Base-by-base conservation (phyloP, 2,113 vertebrate species). In the Phylloscopus trochiloides region DNA sequence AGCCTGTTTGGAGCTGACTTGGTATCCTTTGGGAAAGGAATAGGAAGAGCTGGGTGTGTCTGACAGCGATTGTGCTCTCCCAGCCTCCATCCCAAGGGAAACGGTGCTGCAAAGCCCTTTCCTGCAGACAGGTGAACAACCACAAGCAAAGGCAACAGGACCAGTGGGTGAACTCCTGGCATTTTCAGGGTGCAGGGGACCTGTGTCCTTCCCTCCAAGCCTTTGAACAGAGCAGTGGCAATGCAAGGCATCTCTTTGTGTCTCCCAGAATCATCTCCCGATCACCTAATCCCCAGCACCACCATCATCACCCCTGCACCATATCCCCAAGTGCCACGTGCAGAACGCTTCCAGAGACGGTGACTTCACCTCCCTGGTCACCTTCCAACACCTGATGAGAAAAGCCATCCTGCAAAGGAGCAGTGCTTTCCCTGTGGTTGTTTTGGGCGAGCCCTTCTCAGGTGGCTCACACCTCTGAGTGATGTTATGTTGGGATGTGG, bases 401-500 rank as follows among this genome's bases (percentile, higher is more conserved):
- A 40, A 31, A 90, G 6, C 42, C 11, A 2, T 5, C 62, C 57
- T 61, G 66, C 36, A 21, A 2, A 10, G 0, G 13, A 34, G 73
- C 38, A 5, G 17, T 4, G 26, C 52, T 72, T 15, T 15, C 4
- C 25, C 36, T 80, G 22, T 3, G 50, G 9, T 3, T 25, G 54
- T 8, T 42, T 8, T 14, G 42, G 25, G 12, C 2, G 1, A 70
- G 40, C 58, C 73, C 18, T 65, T 45, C 42, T 47, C 32, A 2
- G 12, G 38, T 3, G 14, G 21, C 32, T 66, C 4, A 5, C 2
- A 3, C 8, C 63, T 47, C 11, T 6, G 22, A 8, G 26, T 1
- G 11, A 17, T 34, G 47, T 24, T 17, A 0, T 4, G 2, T 10
- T 12, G 66, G 34, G n/a, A 20, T 1, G 3, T 34, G 68, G 31